phyloP scores from a whole-genome alignment of 64 coral and sea anemone genomes.

The Catalaphyllia jardinei region DNA sequence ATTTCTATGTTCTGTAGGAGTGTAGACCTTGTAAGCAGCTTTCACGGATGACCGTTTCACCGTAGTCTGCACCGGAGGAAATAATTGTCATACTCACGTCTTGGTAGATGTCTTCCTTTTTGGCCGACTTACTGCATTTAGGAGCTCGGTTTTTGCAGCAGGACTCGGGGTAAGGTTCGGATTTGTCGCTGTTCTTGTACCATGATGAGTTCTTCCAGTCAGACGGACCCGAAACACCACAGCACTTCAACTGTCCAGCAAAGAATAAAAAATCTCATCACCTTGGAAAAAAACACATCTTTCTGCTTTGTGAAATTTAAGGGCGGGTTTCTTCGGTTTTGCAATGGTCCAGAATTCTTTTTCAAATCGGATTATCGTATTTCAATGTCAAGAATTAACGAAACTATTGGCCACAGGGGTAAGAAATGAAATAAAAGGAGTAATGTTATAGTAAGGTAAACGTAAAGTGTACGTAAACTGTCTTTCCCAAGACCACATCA shows the following conservation, averaged over 20 bases:
- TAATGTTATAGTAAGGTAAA: too few species aligned
- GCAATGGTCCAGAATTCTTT: too few species aligned
- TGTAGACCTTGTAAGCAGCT: neutral
- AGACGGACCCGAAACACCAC: slow-evolving; percentile 21
- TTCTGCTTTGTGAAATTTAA: too few species aligned
- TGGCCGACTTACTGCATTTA: neutral
- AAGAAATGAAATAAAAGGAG: too few species aligned
- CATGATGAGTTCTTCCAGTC: slow-evolving; percentile 45
- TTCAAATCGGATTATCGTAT: too few species aligned
- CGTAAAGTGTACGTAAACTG: too few species aligned
- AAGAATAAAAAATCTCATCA: neutral
- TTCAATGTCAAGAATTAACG: too few species aligned
- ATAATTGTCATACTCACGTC: neutral
- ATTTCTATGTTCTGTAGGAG: too few species aligned
- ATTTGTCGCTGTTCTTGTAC: slow-evolving; percentile 2
- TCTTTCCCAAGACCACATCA: too few species aligned
- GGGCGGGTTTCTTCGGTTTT: too few species aligned
- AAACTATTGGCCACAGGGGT: too few species aligned
- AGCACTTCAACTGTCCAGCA: slow-evolving; percentile 47
- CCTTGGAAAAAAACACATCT: too few species aligned
- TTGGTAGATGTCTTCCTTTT: neutral
- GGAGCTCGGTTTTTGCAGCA: slow-evolving; percentile 3
- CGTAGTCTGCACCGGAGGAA: neutral
- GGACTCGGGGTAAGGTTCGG: slow-evolving; percentile 6
- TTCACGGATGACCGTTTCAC: neutral